Conservation (phyloP, 2,113 vertebrate species). For the Tetrax tetrax region DNA sequence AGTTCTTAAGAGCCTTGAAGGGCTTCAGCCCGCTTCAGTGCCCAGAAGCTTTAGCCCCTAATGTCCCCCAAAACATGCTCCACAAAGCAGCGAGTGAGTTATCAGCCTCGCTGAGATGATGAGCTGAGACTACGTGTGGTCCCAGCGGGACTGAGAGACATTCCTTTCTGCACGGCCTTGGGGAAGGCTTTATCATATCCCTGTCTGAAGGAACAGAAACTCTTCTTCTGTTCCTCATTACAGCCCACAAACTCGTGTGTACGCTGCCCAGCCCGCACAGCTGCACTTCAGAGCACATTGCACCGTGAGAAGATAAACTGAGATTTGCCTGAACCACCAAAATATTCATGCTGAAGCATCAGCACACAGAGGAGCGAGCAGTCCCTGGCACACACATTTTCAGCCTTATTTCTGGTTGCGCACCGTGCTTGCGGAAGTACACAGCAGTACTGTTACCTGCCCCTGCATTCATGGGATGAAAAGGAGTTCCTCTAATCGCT, state of each 20-base stretch:
- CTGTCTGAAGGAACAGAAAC: background rate
- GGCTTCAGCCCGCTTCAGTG: background rate
- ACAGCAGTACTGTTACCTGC: background rate
- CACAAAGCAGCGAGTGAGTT: background rate
- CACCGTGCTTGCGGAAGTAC: fast-evolving
- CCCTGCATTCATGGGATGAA: fast-evolving
- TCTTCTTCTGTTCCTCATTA: background rate
- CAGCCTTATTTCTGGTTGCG: background rate
- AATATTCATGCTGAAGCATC: background rate
- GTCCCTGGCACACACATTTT: background rate
- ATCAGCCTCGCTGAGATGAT: background rate
- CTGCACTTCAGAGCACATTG: background rate
- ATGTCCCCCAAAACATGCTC: background rate
- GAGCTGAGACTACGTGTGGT: background rate
- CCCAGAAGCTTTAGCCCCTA: background rate
- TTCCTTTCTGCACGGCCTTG: background rate
- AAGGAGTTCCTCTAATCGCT: background rate
- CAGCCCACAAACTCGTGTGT: background rate
- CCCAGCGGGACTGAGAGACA: background rate
- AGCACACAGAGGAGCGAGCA: background rate
- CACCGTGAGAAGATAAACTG: fast-evolving
- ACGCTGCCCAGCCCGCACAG: background rate
- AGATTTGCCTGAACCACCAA: background rate
- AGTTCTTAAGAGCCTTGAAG: background rate
- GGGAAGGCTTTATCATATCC: background rate